Conservation (phyloP, 2,113 vertebrate species). For the Manacus vitellinus region DNA sequence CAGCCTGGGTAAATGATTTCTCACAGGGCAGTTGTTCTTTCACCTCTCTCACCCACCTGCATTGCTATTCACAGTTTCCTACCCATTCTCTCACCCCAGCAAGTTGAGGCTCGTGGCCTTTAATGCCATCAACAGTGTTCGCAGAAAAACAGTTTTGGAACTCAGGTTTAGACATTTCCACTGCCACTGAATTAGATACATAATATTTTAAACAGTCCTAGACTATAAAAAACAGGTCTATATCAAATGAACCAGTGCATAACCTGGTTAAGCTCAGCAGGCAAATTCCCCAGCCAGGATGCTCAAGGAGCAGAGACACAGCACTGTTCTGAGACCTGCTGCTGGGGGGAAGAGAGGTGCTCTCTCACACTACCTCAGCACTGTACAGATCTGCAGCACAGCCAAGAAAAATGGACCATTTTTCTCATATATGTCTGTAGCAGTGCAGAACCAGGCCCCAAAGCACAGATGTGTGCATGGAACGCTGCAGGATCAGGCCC, state of each 20-base stretch:
- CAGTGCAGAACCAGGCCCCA: background rate
- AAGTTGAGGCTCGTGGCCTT: background rate
- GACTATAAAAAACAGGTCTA: background rate
- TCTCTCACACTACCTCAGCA: background rate
- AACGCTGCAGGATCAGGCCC: background rate
- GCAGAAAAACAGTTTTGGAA: background rate
- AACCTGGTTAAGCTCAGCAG: background rate
- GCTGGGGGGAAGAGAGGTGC: background rate
- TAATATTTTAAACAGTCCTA: background rate
- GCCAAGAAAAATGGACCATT: background rate
- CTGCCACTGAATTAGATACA: background rate
- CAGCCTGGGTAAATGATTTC: background rate
- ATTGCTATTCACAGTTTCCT: background rate
- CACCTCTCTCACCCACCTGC: background rate
- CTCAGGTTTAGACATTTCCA: background rate
- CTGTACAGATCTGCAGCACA: background rate
- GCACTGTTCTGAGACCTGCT: background rate
- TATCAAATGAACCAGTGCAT: background rate
- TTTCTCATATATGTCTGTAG: background rate
- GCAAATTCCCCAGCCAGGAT: background rate
- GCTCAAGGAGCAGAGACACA: background rate
- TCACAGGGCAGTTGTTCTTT: background rate
- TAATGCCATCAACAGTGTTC: background rate
- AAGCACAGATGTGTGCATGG: accelerated
- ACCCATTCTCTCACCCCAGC: background rate